phyloP scores from a whole-genome alignment of 92 coral and sea anemone species.

The Bergia sp. region DNA sequence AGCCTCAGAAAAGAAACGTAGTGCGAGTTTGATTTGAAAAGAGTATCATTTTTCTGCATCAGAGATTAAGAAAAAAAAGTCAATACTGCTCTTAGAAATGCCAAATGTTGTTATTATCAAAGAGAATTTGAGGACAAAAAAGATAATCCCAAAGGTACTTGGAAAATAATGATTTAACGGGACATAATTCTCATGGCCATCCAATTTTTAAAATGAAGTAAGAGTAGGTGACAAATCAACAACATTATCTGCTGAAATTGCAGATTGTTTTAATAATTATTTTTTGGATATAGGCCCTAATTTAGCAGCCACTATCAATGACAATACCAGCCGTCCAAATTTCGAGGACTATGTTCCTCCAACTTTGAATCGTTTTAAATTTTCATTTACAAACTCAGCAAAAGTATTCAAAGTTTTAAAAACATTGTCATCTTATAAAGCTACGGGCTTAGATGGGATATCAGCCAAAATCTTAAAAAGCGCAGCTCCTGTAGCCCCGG shows the following conservation, averaged over 20 bases:
- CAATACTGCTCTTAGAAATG: constrained; percentile 18
- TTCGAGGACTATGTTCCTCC: too few species aligned
- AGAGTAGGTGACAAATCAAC: constrained; percentile 13
- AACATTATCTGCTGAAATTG: constrained; percentile 29
- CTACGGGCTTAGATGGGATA: too few species aligned
- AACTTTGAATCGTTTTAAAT: too few species aligned
- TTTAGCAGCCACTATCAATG: too few species aligned
- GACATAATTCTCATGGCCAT: not conserved
- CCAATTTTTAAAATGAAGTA: not conserved
- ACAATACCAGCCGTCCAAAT: too few species aligned
- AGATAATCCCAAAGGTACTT: constrained; percentile 31
- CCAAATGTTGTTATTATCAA: constrained; percentile 9
- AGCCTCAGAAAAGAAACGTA: too few species aligned
- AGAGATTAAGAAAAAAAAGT: constrained; percentile 24
- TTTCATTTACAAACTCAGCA: too few species aligned
- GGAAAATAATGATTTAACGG: constrained; percentile 16
- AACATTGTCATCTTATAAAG: too few species aligned
- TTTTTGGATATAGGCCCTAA: too few species aligned
- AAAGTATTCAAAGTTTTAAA: too few species aligned
- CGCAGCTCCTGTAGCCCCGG: constrained; percentile 41
- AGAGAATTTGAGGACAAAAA: constrained; percentile 10
- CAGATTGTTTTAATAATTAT: not conserved
- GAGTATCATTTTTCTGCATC: not conserved
- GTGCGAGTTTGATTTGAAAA: not conserved
- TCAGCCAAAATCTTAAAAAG: constrained; percentile 34